Evolutionary conservation across 2,888 invertebrate genomes (phyloP).

Genomic region (Drosophila formosana): DNA sequence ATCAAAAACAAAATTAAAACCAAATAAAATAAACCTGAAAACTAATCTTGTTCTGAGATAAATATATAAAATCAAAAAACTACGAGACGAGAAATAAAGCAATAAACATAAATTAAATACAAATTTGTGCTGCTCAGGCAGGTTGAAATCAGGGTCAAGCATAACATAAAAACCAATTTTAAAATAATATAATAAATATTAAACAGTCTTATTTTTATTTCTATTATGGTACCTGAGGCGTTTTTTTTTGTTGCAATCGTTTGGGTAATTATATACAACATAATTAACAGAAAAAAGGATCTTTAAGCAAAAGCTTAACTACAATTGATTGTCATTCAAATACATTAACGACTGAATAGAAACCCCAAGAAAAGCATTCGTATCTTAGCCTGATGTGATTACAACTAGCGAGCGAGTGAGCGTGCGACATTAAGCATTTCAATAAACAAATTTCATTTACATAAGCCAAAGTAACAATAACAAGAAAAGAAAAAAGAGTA

Average conservation of each 20-base stretch:
- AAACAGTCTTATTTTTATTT: not conserved
- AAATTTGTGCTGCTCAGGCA: slow-evolving; percentile 13
- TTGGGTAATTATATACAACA: slow-evolving; percentile 3
- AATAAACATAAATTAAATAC: slow-evolving; percentile 8
- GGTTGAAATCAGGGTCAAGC: slow-evolving; percentile 9
- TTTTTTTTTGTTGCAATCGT: not conserved
- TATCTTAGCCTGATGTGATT: slow-evolving; percentile 33
- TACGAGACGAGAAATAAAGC: slow-evolving; percentile 17
- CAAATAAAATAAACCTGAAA: slow-evolving; percentile 12
- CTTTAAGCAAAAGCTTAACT: slow-evolving; percentile 26
- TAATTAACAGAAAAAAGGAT: slow-evolving; percentile 15
- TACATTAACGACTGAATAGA: slow-evolving; percentile 8
- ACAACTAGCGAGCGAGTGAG: slow-evolving; percentile 57
- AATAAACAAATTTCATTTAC: slow-evolving; percentile 6
- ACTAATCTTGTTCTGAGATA: slow-evolving; percentile 33
- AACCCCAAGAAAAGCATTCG: slow-evolving; percentile 7
- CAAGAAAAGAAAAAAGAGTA: not conserved
- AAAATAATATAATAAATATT: slow-evolving; percentile 8
- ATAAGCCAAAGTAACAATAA: slow-evolving; percentile 4
- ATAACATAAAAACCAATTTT: slow-evolving; percentile 9
- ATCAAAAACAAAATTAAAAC: slow-evolving; percentile 13
- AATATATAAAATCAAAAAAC: slow-evolving; percentile 12
- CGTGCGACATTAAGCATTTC: slow-evolving; percentile 34
- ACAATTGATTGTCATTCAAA: slow-evolving; percentile 49
- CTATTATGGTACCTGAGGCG: not conserved